phyloP scores from a whole-genome alignment of 2,888 invertebrate genomes.

The Andrena marginata region DNA sequence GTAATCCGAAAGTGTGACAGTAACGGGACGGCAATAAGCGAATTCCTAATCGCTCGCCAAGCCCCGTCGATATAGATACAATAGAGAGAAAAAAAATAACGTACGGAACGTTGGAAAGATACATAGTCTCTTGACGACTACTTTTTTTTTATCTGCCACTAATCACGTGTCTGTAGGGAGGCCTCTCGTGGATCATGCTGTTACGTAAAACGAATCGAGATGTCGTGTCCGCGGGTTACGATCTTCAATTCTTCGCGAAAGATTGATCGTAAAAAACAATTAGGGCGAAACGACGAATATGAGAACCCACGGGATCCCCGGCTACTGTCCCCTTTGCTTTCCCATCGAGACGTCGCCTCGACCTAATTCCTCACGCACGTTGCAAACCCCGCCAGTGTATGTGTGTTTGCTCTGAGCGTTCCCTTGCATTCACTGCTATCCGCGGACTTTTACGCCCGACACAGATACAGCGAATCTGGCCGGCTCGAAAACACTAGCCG shows the following conservation, averaged over 20 bases:
- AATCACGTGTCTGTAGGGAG: not conserved
- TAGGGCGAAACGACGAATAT: not conserved
- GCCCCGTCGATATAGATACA: not conserved
- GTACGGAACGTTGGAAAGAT: not conserved
- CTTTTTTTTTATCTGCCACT: not conserved
- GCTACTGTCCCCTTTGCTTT: conserved; percentile 43
- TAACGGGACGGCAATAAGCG: not conserved
- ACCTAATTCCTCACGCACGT: conserved; percentile 49
- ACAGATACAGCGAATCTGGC: not conserved
- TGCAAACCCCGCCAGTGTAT: conserved; percentile 34
- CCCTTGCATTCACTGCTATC: conserved; percentile 22
- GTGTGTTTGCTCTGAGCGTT: conserved; percentile 38
- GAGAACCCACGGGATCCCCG: conserved; percentile 17
- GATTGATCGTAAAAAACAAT: not conserved
- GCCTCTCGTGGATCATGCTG: not conserved
- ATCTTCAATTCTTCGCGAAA: not conserved
- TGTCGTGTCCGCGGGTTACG: not conserved
- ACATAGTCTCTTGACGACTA: not conserved
- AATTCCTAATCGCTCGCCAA: not conserved
- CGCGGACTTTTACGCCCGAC: conserved; percentile 3
- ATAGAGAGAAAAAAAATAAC: not conserved
- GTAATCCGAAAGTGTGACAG: not conserved
- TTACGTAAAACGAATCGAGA: conserved; percentile 7
- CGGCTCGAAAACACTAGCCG: not conserved
- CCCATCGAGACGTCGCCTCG: conserved; percentile 50